Percentiles rank a stretch among this genome's conserved stretches.
phyloP scores from a whole-genome alignment of 1,140 invertebrate genomes.

The Caenorhabditis remanei region DNA sequence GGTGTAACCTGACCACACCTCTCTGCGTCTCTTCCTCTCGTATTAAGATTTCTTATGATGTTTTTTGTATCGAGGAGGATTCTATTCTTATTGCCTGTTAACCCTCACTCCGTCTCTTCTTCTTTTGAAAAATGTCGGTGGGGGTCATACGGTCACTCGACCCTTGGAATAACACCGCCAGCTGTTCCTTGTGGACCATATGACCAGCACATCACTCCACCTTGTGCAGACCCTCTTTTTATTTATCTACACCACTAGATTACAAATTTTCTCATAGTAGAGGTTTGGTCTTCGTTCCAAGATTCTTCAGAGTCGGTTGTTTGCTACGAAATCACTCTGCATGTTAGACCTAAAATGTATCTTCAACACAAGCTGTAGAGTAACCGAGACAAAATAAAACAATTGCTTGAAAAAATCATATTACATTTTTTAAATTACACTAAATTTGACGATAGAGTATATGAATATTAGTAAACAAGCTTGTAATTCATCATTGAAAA shows the following conservation, averaged over 20 bases:
- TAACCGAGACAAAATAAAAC: too few relatives aligned
- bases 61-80: background rate
- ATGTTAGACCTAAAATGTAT: too few relatives aligned
- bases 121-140: too few relatives aligned
- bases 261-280: background rate
- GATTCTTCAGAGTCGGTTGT: too few relatives aligned
- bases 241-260: background rate
- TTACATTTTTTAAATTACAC: too few relatives aligned
- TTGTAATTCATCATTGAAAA: too few relatives aligned
- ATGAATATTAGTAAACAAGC: too few relatives aligned
- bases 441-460: too few relatives aligned
- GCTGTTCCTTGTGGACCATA: slow-evolving; percentile 38
- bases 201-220: slow-evolving; percentile 37
- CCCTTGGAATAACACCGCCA: background rate
- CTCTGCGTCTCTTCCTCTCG: slow-evolving; percentile 19
- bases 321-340: too few relatives aligned
- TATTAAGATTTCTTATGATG: background rate
- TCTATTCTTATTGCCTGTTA: background rate
- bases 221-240: background rate
- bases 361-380: too few relatives aligned
- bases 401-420: too few relatives aligned
- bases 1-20: background rate
- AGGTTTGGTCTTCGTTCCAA: too few relatives aligned
- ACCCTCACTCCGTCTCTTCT: background rate
- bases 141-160: slow-evolving; percentile 51